Conservation (phyloP, 1,140 invertebrate genomes). For the Anastrepha ludens region DNA sequence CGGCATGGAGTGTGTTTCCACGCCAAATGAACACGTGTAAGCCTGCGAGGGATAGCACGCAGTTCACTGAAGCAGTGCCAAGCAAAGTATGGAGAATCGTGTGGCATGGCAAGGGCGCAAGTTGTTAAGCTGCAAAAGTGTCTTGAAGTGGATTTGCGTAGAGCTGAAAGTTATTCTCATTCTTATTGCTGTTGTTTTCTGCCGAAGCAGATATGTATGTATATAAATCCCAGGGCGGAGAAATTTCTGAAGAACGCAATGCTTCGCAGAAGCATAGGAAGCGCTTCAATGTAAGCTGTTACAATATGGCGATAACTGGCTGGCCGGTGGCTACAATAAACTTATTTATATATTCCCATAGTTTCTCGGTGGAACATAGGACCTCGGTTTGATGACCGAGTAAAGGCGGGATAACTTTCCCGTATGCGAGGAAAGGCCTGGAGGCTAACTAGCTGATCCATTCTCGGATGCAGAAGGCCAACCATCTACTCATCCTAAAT, state of each 20-base stretch:
- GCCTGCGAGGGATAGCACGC: conserved; percentile 65
- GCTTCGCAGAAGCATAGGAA: background rate
- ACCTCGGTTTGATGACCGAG: no score
- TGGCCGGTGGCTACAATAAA: background rate
- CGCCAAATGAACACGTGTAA: conserved; percentile 69
- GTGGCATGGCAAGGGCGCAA: background rate
- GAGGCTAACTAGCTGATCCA: no score
- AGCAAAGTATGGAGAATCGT: background rate
- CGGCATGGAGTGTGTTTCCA: conserved; percentile 32
- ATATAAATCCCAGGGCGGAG: background rate
- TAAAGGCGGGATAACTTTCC: no score
- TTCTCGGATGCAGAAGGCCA: no score
- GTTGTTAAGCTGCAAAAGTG: background rate
- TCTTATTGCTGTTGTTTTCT: background rate
- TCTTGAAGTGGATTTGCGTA: background rate
- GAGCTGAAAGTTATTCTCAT: background rate
- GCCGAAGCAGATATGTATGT: background rate
- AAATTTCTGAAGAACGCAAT: background rate
- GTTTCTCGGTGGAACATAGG: no score
- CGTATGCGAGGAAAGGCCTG: no score
- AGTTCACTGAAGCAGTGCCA: background rate
- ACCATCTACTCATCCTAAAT: no score
- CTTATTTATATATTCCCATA: background rate
- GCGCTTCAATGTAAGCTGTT: background rate
- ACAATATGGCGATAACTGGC: background rate